Conservation (phyloP, 1,140 invertebrate genomes). For the Sycophaga agraensis region DNA sequence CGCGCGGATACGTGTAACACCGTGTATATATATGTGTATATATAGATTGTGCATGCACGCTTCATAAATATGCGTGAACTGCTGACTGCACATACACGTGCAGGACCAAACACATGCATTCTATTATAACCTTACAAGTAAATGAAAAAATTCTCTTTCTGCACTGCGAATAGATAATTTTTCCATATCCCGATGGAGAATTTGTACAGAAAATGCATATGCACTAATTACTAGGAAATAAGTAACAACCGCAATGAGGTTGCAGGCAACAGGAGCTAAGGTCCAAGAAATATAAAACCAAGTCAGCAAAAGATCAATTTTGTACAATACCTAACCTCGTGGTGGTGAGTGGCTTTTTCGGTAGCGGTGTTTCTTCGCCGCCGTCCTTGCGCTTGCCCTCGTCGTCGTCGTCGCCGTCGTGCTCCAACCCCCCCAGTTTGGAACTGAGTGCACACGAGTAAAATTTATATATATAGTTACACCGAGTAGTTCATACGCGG, state of each 20-base stretch:
- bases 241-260: neutral
- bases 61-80: no score
- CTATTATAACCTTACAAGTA: conserved; percentile 5
- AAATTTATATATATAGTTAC: neutral
- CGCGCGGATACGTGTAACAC: no score
- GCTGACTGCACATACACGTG: neutral
- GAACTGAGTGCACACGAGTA: neutral
- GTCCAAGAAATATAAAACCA: no score
- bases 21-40: no score
- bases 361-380: neutral
- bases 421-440: neutral
- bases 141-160: neutral
- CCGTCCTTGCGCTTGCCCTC: neutral
- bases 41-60: neutral
- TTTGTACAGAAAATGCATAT: no score
- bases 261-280: neutral
- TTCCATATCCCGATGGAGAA: no score
- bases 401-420: neutral
- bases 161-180: neutral
- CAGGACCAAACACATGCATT: neutral
- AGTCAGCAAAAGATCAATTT: no score
- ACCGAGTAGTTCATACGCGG: no score
- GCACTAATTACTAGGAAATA: no score
- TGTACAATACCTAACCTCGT: conserved; percentile 23
- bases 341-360: neutral